Evolutionary conservation across 30 jellyfish, hydroid and myxozoan genomes (phyloP).

Genomic region (Aurelia aurita): DNA sequence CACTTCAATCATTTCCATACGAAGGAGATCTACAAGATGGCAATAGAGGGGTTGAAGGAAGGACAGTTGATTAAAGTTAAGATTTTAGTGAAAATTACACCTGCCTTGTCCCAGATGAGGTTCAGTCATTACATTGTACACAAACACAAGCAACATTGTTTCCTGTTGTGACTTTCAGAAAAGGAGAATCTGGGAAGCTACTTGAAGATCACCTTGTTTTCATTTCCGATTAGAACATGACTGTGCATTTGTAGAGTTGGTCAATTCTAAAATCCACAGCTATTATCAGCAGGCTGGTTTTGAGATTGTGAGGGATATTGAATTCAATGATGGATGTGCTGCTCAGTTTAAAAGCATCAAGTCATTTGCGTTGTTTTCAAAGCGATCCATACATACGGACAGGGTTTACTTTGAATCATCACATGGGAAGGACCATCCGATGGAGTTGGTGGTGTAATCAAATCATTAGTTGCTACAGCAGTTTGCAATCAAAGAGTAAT

Average conservation of each 20-base stretch:
- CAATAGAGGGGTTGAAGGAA: constrained; percentile 17
- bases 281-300: constrained; percentile 29
- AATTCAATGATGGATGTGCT: constrained; percentile 60
- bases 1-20: constrained; percentile 47
- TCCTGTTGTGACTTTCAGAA: constrained; percentile 43
- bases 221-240: constrained; percentile 66
- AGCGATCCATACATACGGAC: constrained; percentile 51
- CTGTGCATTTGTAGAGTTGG: constrained; percentile 68
- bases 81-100: constrained; percentile 66
- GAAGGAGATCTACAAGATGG: constrained; percentile 16
- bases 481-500: constrained; percentile 20
- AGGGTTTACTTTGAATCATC: constrained; percentile 60
- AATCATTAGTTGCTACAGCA: constrained; percentile 51
- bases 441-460: constrained; percentile 67
- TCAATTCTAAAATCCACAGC: constrained; percentile 43
- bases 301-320: constrained; percentile 44
- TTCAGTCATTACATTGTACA: constrained; percentile 71
- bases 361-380: constrained; percentile 65
- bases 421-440: constrained; percentile 57
- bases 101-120: constrained; percentile 79
- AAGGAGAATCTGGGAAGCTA: constrained; percentile 44
- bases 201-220: constrained; percentile 67
- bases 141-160: constrained; percentile 73
- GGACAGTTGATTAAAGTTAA: constrained; percentile 24
- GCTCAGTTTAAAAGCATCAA: constrained; percentile 63